Percentiles rank a stretch among this genome's conserved stretches.
Evolutionary conservation across 2,797 vertebrate species (phyloP).

Genomic region (Holocentrus rufus): DNA sequence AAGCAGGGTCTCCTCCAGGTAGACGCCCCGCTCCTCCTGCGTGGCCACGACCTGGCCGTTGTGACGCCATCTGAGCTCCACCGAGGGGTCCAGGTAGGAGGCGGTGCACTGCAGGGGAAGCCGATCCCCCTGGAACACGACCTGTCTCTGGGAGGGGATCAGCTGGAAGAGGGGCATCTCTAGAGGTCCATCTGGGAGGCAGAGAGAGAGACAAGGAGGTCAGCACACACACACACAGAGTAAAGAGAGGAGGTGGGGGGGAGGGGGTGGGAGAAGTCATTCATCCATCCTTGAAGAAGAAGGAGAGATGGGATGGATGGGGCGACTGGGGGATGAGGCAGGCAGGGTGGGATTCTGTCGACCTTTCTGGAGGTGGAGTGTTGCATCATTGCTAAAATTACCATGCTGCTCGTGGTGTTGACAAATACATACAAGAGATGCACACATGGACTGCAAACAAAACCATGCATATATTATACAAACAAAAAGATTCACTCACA

Average conservation of each 20-base stretch:
- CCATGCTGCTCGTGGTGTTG: not conserved
- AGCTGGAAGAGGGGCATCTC: conserved; percentile 91
- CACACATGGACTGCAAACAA: not conserved
- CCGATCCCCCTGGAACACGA: conserved; percentile 90
- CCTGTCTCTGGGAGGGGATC: conserved; percentile 91
- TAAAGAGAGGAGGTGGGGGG: not conserved
- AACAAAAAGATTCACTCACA: not conserved
- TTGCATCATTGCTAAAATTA: not conserved
- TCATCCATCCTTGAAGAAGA: conserved; percentile 16
- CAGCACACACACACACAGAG: conserved; percentile 22
- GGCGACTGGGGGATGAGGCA: not conserved
- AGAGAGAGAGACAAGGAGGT: conserved; percentile 26
- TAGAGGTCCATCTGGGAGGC: conserved; percentile 83
- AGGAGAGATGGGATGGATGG: not conserved
- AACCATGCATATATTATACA: conserved; percentile 14
- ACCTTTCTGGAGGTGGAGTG: not conserved
- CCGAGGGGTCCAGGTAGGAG: conserved; percentile 83
- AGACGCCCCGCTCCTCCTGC: conserved; percentile 84
- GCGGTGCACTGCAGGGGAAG: conserved; percentile 91
- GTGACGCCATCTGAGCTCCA: conserved; percentile 87
- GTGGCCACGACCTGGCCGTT: conserved; percentile 79
- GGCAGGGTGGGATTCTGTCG: not conserved
- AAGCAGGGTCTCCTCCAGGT: conserved; percentile 89
- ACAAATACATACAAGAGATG: not conserved
- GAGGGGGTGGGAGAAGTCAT: conserved; percentile 21